A percentile compares a stretch with the other conserved stretches of the same genome.
phyloP scores from a whole-genome alignment of 2,113 vertebrate species.

The Spheniscus mendiculus region DNA sequence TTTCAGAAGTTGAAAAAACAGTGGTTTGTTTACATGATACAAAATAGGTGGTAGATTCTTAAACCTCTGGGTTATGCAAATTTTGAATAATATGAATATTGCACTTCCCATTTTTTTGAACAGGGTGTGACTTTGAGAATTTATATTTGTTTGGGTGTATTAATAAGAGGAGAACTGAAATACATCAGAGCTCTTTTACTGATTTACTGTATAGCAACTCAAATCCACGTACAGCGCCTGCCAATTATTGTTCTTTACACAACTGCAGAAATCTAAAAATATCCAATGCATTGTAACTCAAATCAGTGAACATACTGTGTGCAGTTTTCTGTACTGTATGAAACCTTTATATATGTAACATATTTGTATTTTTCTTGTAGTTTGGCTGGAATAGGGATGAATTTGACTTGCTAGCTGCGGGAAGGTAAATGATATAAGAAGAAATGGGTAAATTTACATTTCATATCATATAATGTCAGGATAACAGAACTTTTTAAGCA shows the following conservation, averaged over 20 bases:
- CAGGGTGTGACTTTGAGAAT: background rate
- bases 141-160: background rate
- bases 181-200: background rate
- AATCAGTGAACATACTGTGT: background rate
- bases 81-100: background rate
- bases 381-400: constrained; percentile 85
- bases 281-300: background rate
- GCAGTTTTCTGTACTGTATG: background rate
- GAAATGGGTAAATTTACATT: background rate
- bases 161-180: background rate
- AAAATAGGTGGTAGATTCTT: background rate
- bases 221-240: background rate
- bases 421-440: constrained; percentile 78
- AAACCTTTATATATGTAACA: background rate
- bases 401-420: constrained; percentile 84
- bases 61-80: background rate
- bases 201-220: background rate
- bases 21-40: background rate
- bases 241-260: background rate
- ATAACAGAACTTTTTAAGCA: background rate
- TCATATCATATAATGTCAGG: background rate
- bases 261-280: background rate
- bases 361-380: constrained; percentile 64
- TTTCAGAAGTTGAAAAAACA: background rate
- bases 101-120: rapidly evolving